Evolutionary conservation across 2,888 invertebrate genomes (phyloP), one percentile per base, ranked within the genome.

Genomic region (Allolobophora icterica): DNA sequence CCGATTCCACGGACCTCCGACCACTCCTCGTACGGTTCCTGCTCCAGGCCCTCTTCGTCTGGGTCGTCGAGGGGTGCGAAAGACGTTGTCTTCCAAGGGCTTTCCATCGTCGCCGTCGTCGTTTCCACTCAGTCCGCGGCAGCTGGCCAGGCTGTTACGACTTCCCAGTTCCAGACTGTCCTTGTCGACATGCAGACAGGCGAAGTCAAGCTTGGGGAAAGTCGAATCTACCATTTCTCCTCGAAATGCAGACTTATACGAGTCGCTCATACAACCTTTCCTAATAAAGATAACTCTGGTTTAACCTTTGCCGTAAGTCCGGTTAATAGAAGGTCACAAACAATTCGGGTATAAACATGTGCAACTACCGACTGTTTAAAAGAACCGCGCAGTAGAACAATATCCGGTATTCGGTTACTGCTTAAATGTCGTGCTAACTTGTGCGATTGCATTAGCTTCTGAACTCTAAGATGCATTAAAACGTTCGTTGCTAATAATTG

Each of bases 61-160:
- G 33, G 42, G 19, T 33, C 35, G 33, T 38, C 38, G 33, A 34
- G 89, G 89, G 11, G 89, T 89, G 17, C 52, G 33, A 21, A 89
- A 89, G 45, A 89, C 89, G 89, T 89, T 52, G 89, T 89, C 89
- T 21, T 89, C 89, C 87, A 87, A 34, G 13, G 87, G 87, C 35
- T 38, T 87, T 87, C 87, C 87, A 24, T 87, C 87, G 11, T 24
- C 34, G 87, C 21, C 34, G 84, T 84, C 84, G 84, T 38, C 87
- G 34, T 87, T 38, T 34, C 87, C 87, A 38, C 0, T 17, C 35
- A 87, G 35, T 19, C 35, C 87, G 6, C 19, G 0, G 35, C 71
- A 71, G 71, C 34, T 34, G 87, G 87, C 87, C 35, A 87, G 87
- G n/a, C 87, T 24, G 35, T 87, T 87, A 35, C 87, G 38, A 87